Evolutionary conservation across 2,888 invertebrate genomes (phyloP).

Genomic region (Pyrrhia umbra): DNA sequence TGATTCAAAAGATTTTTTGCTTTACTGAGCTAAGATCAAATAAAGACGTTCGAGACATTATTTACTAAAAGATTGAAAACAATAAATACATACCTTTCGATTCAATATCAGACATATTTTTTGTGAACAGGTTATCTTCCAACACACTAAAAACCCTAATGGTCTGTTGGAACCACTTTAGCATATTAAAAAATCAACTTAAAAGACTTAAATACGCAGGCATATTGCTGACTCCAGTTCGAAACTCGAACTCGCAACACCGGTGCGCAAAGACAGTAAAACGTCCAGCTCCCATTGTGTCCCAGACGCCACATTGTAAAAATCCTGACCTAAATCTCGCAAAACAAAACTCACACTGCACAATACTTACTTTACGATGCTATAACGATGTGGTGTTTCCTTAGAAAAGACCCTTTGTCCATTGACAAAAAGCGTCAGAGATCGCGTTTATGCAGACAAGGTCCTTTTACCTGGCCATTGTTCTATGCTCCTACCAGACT

Average conservation of each 20-base stretch:
- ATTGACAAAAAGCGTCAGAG: slow-evolving; percentile 88
- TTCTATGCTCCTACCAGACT: slow-evolving; percentile 87
- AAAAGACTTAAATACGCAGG: slow-evolving; percentile 50
- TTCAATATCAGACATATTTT: slow-evolving; percentile 14
- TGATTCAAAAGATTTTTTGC: slow-evolving; percentile 57
- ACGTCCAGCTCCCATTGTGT: slow-evolving; percentile 79
- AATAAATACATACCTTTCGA: slow-evolving; percentile 34
- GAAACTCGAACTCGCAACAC: slow-evolving; percentile 64
- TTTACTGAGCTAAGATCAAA: slow-evolving; percentile 56
- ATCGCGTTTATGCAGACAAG: slow-evolving; percentile 86
- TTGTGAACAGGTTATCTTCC: slow-evolving; percentile 36
- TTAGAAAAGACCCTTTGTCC: slow-evolving; percentile 89
- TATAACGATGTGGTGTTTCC: slow-evolving; percentile 90
- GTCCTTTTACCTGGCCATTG: slow-evolving; percentile 87
- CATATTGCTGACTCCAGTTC: slow-evolving; percentile 49
- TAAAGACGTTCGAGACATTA: slow-evolving; percentile 51
- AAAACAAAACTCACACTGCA: slow-evolving; percentile 86
- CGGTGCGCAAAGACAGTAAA: slow-evolving; percentile 73
- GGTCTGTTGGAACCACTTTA: slow-evolving; percentile 48
- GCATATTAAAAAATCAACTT: slow-evolving; percentile 56
- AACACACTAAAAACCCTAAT: slow-evolving; percentile 53
- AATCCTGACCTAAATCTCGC: slow-evolving; percentile 88
- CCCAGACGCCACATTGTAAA: slow-evolving; percentile 87
- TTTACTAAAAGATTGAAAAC: slow-evolving; percentile 41
- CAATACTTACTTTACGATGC: slow-evolving; percentile 88